These are phyloP conservation scores for Nothocercus nigrocapillus DNA, from an alignment of 2,113 vertebrate genomes.

Conservation along the genomic window DNA sequence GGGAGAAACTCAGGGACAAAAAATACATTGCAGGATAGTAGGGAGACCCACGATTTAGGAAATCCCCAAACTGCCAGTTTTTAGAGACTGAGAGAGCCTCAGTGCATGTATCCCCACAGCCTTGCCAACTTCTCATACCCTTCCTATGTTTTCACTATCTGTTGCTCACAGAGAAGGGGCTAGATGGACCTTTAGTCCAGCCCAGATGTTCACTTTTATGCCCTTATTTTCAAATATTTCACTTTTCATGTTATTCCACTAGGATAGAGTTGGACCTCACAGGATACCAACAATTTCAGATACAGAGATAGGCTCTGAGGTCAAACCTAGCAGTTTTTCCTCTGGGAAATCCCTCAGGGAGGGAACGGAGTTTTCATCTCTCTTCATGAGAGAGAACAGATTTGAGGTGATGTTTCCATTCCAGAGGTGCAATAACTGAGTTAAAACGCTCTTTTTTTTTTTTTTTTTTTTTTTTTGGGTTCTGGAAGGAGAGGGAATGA, in stretches of 20 bases:
- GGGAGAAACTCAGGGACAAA: not conserved
- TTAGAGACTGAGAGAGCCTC: not conserved
- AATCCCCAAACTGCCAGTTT: not conserved
- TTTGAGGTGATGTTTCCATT: fast-evolving
- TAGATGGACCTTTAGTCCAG: not conserved
- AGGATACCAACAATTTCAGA: not conserved
- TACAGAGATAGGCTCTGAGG: not conserved
- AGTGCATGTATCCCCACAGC: not conserved
- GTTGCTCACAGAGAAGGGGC: not conserved
- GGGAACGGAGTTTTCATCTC: not conserved
- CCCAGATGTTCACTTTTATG: not conserved
- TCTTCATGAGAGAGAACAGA: not conserved
- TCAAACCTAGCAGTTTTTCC: not conserved
- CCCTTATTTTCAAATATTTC: not conserved
- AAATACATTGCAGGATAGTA: fast-evolving
- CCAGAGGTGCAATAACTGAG: not conserved
- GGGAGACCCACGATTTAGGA: not conserved
- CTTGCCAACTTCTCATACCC: not conserved
- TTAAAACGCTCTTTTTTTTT: not conserved
- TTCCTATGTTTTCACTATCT: not conserved
- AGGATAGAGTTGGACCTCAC: not conserved
- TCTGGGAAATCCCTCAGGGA: not conserved
- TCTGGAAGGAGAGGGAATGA: not conserved
- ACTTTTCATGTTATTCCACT: not conserved
- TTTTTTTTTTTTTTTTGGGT: not conserved